Evolutionary conservation across 2,113 vertebrate species (phyloP).

Genomic region (Megaceryle maxima): DNA sequence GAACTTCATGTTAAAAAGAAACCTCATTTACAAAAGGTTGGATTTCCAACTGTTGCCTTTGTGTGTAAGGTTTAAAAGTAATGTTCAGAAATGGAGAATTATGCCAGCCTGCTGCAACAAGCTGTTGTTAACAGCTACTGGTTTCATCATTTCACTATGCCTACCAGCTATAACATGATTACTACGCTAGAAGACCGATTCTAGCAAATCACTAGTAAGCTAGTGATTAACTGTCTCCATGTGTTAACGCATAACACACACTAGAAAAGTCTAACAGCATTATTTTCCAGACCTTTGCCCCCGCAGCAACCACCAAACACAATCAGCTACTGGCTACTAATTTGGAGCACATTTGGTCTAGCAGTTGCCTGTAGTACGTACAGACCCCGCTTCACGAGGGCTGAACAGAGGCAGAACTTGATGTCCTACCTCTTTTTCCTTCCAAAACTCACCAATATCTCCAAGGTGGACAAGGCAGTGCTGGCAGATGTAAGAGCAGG

Average conservation of each 20-base stretch:
- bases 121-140: not conserved
- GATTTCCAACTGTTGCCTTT: not conserved
- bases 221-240: not conserved
- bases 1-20: not conserved
- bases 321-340: not conserved
- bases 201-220: not conserved
- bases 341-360: not conserved
- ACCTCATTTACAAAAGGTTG: not conserved
- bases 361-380: not conserved
- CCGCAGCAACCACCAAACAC: not conserved
- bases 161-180: not conserved
- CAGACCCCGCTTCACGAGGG: not conserved
- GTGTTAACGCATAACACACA: not conserved
- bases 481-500: slow-evolving; percentile 99
- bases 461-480: slow-evolving; percentile 99
- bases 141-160: not conserved
- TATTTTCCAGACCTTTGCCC: not conserved
- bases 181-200: not conserved
- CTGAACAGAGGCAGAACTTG: not conserved
- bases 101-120: not conserved
- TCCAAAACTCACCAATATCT: slow-evolving; percentile 90
- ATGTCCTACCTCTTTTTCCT: not conserved
- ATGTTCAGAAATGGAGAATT: not conserved
- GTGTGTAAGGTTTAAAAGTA: not conserved
- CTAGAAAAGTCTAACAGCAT: not conserved